phyloP scores from a whole-genome alignment of 2,113 vertebrate species.

The Loxodonta africana region DNA sequence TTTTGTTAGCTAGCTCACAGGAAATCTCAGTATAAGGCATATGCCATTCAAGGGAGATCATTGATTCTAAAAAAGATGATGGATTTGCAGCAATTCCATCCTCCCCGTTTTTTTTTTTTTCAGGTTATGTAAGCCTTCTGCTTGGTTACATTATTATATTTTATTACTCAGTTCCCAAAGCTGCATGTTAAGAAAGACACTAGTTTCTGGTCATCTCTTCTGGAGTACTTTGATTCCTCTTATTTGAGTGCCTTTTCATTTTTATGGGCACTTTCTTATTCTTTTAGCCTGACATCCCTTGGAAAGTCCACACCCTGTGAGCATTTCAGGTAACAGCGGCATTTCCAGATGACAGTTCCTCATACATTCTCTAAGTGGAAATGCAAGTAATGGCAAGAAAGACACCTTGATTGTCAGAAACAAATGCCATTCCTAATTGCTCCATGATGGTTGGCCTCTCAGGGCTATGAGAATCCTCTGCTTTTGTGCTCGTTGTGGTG shows the following conservation, averaged over 20 bases:
- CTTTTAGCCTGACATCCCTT: neutral
- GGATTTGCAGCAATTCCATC: neutral
- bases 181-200: neutral
- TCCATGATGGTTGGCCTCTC: neutral
- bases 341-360: neutral
- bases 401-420: constrained; percentile 44
- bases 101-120: neutral
- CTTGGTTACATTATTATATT: neutral
- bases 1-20: neutral
- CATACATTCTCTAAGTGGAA: neutral
- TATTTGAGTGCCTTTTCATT: neutral
- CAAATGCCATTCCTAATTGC: neutral
- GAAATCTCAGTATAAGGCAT: constrained; percentile 23
- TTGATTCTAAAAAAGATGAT: neutral
- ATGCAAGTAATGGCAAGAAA: neutral
- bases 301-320: neutral
- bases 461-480: neutral
- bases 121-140: neutral
- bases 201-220: neutral
- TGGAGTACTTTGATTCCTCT: neutral
- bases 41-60: neutral
- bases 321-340: neutral
- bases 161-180: neutral
- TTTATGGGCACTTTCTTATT: neutral
- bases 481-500: neutral